Evolutionary conservation across 1,140 invertebrate genomes (phyloP).

Genomic region (Trypoxylus dichotomus): DNA sequence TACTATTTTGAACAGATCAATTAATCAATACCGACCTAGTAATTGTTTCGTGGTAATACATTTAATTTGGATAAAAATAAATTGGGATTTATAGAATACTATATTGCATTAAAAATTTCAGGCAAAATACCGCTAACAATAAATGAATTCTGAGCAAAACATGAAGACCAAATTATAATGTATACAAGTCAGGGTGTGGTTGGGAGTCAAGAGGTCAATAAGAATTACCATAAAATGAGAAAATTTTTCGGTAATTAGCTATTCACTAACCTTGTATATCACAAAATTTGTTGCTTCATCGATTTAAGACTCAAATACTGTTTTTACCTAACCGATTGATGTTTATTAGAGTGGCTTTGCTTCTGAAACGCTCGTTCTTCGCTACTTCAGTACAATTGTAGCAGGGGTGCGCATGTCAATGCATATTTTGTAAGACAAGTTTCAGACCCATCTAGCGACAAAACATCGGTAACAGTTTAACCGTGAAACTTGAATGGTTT

Average conservation of each 20-base stretch:
- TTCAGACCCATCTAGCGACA: too few relatives aligned
- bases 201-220: background rate
- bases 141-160: background rate
- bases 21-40: background rate
- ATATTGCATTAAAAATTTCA: background rate
- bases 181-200: slow-evolving; percentile 6
- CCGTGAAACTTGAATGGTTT: too few relatives aligned
- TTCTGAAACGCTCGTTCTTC: background rate
- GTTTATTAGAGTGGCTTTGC: background rate
- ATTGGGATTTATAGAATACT: background rate
- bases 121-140: background rate
- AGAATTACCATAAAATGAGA: background rate
- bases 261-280: background rate
- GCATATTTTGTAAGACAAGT: too few relatives aligned
- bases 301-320: background rate
- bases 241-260: background rate
- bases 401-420: too few relatives aligned
- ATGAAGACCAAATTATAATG: background rate
- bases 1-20: background rate
- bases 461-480: too few relatives aligned
- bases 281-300: background rate
- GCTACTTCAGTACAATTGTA: background rate
- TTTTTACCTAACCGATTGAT: background rate
- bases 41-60: background rate
- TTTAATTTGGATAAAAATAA: too few relatives aligned